Conservation (phyloP, 2,113 vertebrate species). For the Anoura caudifer region DNA sequence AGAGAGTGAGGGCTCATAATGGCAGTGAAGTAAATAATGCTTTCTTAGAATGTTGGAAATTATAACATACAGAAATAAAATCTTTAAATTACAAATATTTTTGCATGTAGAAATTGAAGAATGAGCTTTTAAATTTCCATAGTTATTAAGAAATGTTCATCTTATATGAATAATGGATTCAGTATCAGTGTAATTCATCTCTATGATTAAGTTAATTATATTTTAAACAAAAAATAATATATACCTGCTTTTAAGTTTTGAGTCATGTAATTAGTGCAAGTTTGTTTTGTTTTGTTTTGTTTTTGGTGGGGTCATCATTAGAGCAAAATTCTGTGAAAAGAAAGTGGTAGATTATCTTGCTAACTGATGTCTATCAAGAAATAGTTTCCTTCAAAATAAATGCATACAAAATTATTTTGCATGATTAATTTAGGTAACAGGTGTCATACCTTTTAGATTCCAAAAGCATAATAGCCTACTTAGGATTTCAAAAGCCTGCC, state of each 20-base stretch:
- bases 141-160: not conserved
- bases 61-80: not conserved
- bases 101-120: not conserved
- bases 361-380: slow-evolving; percentile 29
- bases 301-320: not conserved
- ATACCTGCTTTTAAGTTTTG: not conserved
- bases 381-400: not conserved
- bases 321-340: slow-evolving; percentile 37
- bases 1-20: not conserved
- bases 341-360: slow-evolving; percentile 22
- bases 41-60: not conserved
- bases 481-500: not conserved
- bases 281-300: not conserved
- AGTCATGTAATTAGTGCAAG: slow-evolving; percentile 25
- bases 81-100: not conserved
- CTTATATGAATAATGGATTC: slow-evolving; percentile 36
- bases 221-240: not conserved
- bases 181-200: not conserved
- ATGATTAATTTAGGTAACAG: slow-evolving; percentile 40
- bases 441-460: not conserved
- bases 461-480: not conserved
- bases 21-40: slow-evolving; percentile 25
- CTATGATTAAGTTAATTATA: not conserved
- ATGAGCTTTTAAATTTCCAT: slow-evolving; percentile 21
- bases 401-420: slow-evolving; percentile 47